Percentiles rank a stretch among this genome's conserved stretches.
Evolutionary conservation across 2,797 vertebrate genomes (phyloP).

Genomic region (Sebastes miniatus): DNA sequence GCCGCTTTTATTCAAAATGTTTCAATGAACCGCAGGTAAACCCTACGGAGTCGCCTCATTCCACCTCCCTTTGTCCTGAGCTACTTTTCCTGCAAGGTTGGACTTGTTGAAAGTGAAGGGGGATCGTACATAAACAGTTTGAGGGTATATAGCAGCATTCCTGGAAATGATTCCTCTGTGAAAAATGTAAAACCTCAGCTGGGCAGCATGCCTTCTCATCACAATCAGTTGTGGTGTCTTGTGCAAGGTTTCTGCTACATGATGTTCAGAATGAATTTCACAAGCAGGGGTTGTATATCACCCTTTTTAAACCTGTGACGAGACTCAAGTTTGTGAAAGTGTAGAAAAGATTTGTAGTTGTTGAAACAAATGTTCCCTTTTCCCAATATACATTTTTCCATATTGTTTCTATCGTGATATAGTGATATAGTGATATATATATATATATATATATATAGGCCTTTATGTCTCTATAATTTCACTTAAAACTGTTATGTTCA

Average conservation of each 20-base stretch:
- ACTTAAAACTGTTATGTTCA: too few species aligned
- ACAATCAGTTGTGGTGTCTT: neutral
- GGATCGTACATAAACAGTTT: conserved; percentile 43
- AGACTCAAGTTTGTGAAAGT: neutral
- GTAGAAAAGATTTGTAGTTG: neutral
- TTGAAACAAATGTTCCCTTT: too few species aligned
- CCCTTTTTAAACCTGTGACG: neutral
- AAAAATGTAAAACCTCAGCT: conserved; percentile 58
- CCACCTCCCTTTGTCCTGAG: conserved; percentile 59
- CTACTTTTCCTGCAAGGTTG: conserved; percentile 60
- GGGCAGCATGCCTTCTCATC: conserved; percentile 3
- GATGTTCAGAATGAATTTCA: neutral
- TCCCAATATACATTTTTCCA: too few species aligned
- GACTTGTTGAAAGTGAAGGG: conserved; percentile 62
- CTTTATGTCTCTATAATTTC: too few species aligned
- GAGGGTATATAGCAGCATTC: conserved; percentile 57
- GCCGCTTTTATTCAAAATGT: conserved; percentile 46
- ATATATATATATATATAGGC: too few species aligned
- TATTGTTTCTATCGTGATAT: too few species aligned
- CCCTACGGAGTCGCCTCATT: conserved; percentile 48
- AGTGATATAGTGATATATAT: too few species aligned
- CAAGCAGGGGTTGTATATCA: neutral
- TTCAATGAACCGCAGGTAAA: conserved; percentile 62
- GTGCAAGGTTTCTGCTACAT: neutral
- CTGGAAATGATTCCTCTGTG: conserved; percentile 54